Base-by-base conservation (phyloP, 2,797 vertebrate species). In the Acrossocheilus fasciatus region DNA sequence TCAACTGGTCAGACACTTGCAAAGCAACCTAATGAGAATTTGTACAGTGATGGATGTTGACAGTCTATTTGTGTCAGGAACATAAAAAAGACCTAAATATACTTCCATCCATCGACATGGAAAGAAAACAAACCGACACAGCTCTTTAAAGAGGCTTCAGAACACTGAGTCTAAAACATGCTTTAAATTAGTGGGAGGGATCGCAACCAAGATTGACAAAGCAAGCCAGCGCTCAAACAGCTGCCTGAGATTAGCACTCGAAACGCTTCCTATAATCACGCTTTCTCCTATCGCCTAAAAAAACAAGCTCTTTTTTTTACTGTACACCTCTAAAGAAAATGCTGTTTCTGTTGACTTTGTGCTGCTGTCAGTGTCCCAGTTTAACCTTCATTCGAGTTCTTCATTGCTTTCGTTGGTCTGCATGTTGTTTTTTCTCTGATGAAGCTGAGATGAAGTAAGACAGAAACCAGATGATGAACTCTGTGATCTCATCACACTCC, bases 81-180 rank as follows among this genome's bases (percentile, higher is more conserved):
- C 43, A 72, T 83, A 73, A 83, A 45, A 36, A 83, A 59, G 15
- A 43, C 17, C n/a, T 73, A 45, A 73, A 57, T 73, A 41, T 45
- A 62, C 10, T 73, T 73, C 14, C 5, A 73, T 59, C n/a, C 39
- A 83, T 81, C 23, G 4, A 41, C 50, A 73, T n/a, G 54, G 39
- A 30, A 83, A 57, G 50, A 26, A 73, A 59, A 73, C 52, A 83
- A 45, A 59, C n/a, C 7, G 2, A 45, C n/a, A 83, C 39, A 26
- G 6, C 18, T 82, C 17, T 57, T 70, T 20, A 54, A 72, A 82
- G 59, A 57, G 50, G 15, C 23, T 30, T 59, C n/a, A 82, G 68
- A 73, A 82, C 50, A 83, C 14, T 23, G 3, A 45, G 11, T 83
- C 52, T 73, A 7, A 30, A 83, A 23, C 39, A 20, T 73, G 68